Evolutionary conservation across 2,888 invertebrate species (phyloP), one percentile per base, ranked within the genome.

Genomic region (Catonia carolina): DNA sequence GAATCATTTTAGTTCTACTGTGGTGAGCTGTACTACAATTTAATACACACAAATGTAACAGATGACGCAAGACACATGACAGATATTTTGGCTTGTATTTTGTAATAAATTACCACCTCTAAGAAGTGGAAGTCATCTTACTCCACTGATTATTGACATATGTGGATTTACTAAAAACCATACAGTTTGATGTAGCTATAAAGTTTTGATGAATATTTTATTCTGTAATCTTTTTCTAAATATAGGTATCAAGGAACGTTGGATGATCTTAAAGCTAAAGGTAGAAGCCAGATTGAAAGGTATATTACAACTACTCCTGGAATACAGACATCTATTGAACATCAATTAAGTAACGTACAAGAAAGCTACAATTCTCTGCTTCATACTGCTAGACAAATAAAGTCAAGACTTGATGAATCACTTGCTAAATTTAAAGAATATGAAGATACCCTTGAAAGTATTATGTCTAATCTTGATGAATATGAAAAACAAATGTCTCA

Each of bases 361-460:
- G 94, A 95, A 54, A 95, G 95, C 69, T 95, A 96, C 70, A 85
- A 90, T 69, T 91, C 93, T 0, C 74, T 96, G 7, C 73, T 94
- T 36, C 85, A 89, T 57, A 95, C 94, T 0, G 95, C 94, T 0
- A 72, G 89, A 42, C 94, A 96, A 73, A 96, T 96, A 60, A 89
- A 90, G 70, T 86, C 86, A 64, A 83, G 95, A 35, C 75, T 96
- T 31, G 78, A 86, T 31, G 95, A 96, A 69, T 92, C 94, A 0
- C 73, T 94, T 60, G 84, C 86, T 23, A 94, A 94, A 71, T 97
- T 96, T 76, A 86, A 91, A 70, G 91, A 93, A 69, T 96, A 96
- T 68, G 94, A 94, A 72, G 87, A 90, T 60, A 90, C 90, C 0
- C 73, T 96, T 58, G 88, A 89, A 67, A 88, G 86, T 64, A 92